Evolutionary conservation across 2,888 invertebrate species (phyloP).

Genomic region (Slavum lentiscoides): DNA sequence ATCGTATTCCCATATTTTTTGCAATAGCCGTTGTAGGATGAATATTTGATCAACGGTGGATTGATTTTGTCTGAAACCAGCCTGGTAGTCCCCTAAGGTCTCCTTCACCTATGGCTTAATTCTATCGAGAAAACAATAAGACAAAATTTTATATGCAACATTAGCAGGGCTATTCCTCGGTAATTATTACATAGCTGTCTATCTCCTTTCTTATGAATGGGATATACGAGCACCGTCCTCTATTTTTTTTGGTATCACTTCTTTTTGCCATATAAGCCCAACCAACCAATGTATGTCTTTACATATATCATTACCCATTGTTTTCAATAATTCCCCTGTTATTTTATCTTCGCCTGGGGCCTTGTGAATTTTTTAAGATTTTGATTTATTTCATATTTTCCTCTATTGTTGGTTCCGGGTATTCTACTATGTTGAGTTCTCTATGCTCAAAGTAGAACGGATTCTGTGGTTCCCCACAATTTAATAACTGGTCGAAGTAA

Average conservation of each 20-base stretch:
- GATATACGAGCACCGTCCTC: neutral
- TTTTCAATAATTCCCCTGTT: neutral
- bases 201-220: neutral
- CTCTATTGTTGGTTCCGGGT: neutral
- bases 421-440: neutral
- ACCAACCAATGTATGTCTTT: neutral
- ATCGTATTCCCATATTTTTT: no score
- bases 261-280: conserved; percentile 4
- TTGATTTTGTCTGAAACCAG: no score
- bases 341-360: neutral
- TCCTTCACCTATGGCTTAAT: no score
- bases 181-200: no score
- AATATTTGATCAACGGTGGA: no score
- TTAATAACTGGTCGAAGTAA: neutral
- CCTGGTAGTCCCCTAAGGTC: no score
- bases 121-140: no score
- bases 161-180: no score
- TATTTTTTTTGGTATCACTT: conserved; percentile 1
- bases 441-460: neutral
- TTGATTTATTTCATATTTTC: neutral
- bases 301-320: neutral
- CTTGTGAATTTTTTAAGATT: conserved; percentile 1
- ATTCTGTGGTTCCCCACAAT: neutral
- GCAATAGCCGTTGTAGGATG: no score
- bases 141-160: no score